A percentile compares a stretch with the other conserved stretches of the same genome.
phyloP scores from a whole-genome alignment of 2,113 vertebrate genomes.

The Aphelocoma coerulescens region DNA sequence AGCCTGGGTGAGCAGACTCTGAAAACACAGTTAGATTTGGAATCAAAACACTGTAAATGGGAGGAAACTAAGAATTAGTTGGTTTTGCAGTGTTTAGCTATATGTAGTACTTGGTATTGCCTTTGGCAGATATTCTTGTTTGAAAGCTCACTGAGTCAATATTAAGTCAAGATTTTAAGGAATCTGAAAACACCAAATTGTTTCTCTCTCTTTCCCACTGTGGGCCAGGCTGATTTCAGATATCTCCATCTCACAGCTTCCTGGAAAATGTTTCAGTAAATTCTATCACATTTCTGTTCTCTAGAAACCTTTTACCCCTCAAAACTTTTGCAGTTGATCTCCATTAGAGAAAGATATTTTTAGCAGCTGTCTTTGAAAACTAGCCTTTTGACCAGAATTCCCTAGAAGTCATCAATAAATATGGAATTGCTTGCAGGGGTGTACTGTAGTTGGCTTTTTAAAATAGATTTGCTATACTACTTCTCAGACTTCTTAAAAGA shows the following conservation, averaged over 20 bases:
- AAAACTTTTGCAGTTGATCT: neutral
- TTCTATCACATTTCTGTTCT: neutral
- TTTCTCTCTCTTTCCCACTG: neutral
- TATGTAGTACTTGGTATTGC: neutral
- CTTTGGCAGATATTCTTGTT: constrained; percentile 25
- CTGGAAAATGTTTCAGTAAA: neutral
- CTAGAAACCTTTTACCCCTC: neutral
- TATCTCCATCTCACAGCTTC: neutral
- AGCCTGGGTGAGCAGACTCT: neutral
- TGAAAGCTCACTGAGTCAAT: constrained; percentile 11
- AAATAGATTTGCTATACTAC: neutral
- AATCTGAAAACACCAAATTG: constrained; percentile 12
- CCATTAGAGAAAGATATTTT: neutral
- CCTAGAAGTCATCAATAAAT: neutral
- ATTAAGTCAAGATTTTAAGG: constrained; percentile 23
- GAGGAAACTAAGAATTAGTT: neutral
- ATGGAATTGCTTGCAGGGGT: neutral
- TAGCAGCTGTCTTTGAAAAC: neutral
- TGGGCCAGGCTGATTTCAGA: neutral
- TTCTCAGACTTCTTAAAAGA: neutral
- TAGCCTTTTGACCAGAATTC: neutral
- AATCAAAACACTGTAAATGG: neutral
- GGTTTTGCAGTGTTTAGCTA: constrained; percentile 29
- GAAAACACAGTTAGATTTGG: constrained; percentile 1
- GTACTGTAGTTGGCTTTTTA: neutral